Evolutionary conservation across 2,888 invertebrate species (phyloP).

Genomic region (Acrobasis consociella): DNA sequence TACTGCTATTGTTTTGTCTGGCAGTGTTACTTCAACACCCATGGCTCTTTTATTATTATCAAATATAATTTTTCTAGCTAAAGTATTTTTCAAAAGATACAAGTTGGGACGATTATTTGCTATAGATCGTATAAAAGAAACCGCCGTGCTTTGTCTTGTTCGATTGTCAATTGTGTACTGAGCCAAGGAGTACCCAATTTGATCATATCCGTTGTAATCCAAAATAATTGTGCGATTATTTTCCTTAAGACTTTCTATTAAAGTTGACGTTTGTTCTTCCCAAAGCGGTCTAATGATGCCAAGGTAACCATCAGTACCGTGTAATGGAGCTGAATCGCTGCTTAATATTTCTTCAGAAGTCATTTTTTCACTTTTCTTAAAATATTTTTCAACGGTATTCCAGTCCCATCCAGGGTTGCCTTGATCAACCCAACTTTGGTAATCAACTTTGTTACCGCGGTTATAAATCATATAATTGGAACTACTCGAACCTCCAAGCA

Average conservation of each 20-base stretch:
- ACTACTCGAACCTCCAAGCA: conserved; percentile 85
- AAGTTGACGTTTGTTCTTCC: conserved; percentile 53
- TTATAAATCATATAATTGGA: conserved; percentile 86
- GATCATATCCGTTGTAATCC: conserved; percentile 44
- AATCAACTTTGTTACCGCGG: conserved; percentile 85
- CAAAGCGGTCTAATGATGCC: conserved; percentile 45
- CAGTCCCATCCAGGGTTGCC: conserved; percentile 76
- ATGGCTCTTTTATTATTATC: conserved; percentile 36
- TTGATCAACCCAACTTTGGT: conserved; percentile 84
- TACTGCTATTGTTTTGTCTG: conserved; percentile 28
- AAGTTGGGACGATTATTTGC: conserved; percentile 41
- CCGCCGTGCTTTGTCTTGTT: conserved; percentile 45
- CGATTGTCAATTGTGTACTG: conserved; percentile 37
- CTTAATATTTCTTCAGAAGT: neutral
- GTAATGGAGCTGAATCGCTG: conserved; percentile 22
- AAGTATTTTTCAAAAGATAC: conserved; percentile 42
- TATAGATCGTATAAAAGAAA: conserved; percentile 42
- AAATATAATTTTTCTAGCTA: conserved; percentile 45
- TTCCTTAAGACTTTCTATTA: conserved; percentile 43
- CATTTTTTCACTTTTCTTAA: conserved; percentile 35
- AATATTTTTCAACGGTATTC: conserved; percentile 42
- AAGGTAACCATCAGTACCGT: conserved; percentile 34
- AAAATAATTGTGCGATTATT: conserved; percentile 42
- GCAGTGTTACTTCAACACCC: conserved; percentile 43
- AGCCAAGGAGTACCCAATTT: conserved; percentile 38